Base-by-base conservation (phyloP, 1,140 invertebrate genomes). In the Scaptomyza pallida region DNA sequence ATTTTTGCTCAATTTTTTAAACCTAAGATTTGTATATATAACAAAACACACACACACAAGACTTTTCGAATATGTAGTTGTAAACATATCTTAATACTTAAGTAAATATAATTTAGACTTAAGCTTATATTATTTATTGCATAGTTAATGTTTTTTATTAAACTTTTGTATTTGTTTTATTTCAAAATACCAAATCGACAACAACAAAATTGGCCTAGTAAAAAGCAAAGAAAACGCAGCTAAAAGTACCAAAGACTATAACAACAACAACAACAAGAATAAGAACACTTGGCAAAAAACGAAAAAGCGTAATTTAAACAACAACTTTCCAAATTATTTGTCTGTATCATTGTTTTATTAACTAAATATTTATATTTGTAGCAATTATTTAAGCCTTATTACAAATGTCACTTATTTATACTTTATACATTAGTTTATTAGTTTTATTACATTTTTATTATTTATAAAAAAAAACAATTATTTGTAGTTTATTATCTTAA, bases 221-320 rank as follows among this genome's bases (percentile, higher is more conserved):
- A 54, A 47, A 63, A 62, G 59, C 65, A 74, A 77, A 63, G 50
- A 77, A 71, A 77, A 77, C 64, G 63, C 88, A 90, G 89, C 89
- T 90, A 90, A 90, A 81, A 77, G 78, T 83, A 90, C 89, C 89
- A 90, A 90, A 90, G 89, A 90, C 61, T 72, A 72, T 33, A 48
- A 64, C 44, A 67, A 73, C 16, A 55, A 61, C 21, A 26, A 54
- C 35, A 59, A 64, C 8, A 75, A 52, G 47, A 63, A 64, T 48
- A 47, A 64, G 30, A 63, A 50, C 44, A 72, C 48, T 70, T 78
- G 74, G 69, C 69, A 70, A 48, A 68, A 69, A 47, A n/a, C 69
- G 64, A 48, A 68, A 68, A 50, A 56, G 65, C 65, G 54, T 77
- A 30, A 63, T 35, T 57, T 52, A 44, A 70, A 43, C 13, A 8